Base-by-base conservation (phyloP, 1,140 invertebrate genomes). In the Phymorhynchus buccinoides region DNA sequence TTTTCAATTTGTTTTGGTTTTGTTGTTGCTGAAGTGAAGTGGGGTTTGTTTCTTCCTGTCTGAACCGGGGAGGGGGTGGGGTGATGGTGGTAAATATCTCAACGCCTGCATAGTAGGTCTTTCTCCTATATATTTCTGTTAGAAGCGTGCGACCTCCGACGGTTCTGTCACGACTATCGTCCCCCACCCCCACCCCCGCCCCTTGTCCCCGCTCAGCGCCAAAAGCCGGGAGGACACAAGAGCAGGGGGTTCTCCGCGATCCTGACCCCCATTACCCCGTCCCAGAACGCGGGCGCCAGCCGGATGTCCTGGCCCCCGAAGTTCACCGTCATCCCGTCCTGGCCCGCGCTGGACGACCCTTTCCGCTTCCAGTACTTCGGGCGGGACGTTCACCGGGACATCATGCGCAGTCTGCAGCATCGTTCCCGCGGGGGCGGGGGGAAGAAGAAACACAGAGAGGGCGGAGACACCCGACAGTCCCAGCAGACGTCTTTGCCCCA, bases 351-450 rank as follows among this genome's bases (percentile, higher is more conserved):
- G 71, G 71, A 73, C 30, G 71, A 73, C 71, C 71, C 71, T 27
- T 73, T 73, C 30, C 71, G 71, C 71, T 73, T 73, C 30, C 71
- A 73, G 71, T 73, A 73, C 71, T 32, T 35, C 30, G 71, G 71
- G 9, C 7, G 32, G 30, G 71, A 32, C 30, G 71, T 73, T 7
- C 71, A 73, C 30, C 32, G 71, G 37, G 71, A 73, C 71, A 73
- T 73, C 71, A 35, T 73, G 71, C 71, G 71, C 30, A 9, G 71
- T 3, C 71, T 73, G 71, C 71, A 73, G n/a, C n/a, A n/a, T 32
- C 32, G 37, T 16, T 73, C 71, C n/a, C 71, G 71, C 16, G 71
- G 71, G 0, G 37, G 37, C 12, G 16, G n/a, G 32, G 16, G 37
- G 32, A n/a, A 73, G n/a, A n/a, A n/a, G 14, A 32, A 73, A 14